phyloP scores from a whole-genome alignment of 2,888 invertebrate species.

The Pollenia griseotomentosa region DNA sequence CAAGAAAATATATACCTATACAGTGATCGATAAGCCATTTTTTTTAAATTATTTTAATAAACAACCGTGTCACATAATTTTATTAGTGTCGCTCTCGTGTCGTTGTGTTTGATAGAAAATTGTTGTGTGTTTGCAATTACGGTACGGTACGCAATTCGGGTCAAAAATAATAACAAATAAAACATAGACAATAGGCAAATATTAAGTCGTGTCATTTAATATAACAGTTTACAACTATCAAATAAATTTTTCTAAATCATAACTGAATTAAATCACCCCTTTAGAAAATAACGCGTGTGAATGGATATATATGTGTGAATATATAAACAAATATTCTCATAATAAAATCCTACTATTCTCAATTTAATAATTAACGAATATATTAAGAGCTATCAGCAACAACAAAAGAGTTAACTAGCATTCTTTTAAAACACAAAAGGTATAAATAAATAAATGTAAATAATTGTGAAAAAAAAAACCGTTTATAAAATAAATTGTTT shows the following conservation, averaged over 20 bases:
- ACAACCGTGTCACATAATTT: conserved; percentile 5
- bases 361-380: conserved; percentile 26
- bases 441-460: conserved; percentile 32
- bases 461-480: conserved; percentile 9
- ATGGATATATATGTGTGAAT: conserved; percentile 6
- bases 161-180: neutral
- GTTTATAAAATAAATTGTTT: conserved; percentile 41
- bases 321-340: conserved; percentile 26
- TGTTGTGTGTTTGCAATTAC: neutral
- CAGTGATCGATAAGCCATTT: neutral
- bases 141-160: neutral
- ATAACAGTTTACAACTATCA: no score
- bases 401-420: conserved; percentile 9
- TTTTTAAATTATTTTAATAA: neutral
- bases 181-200: neutral
- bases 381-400: neutral
- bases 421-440: neutral
- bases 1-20: neutral
- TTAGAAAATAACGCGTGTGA: neutral
- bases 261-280: neutral
- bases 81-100: conserved; percentile 28
- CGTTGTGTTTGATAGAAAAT: conserved; percentile 32
- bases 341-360: conserved; percentile 8
- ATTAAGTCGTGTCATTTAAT: no score
- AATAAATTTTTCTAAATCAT: no score